A percentile compares a stretch with the other conserved stretches of the same genome.
Conservation (phyloP, 1,140 invertebrate genomes). For the Drosophila nikananu region DNA sequence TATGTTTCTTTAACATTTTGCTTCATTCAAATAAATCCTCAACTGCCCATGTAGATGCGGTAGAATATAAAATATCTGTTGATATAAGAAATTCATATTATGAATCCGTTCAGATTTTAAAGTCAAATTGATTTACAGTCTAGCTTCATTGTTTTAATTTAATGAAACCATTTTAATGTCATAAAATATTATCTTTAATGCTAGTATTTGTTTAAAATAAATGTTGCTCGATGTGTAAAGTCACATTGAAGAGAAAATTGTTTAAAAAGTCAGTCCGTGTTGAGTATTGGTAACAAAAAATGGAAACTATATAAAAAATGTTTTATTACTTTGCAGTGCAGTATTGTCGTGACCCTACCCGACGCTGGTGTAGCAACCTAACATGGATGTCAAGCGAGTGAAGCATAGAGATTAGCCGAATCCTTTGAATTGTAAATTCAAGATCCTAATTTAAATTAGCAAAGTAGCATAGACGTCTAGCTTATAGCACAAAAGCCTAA, state of each 20-base stretch:
- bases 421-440: conserved; percentile 78
- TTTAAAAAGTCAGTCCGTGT: background rate
- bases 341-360: conserved; percentile 30
- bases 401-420: conserved; percentile 70
- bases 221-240: background rate
- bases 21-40: conserved; percentile 45
- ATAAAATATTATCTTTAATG: background rate
- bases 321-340: conserved; percentile 46
- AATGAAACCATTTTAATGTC: background rate
- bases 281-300: too few species aligned
- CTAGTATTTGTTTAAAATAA: background rate
- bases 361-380: conserved; percentile 40
- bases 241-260: background rate
- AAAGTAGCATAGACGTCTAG: conserved; percentile 65
- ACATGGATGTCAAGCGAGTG: conserved; percentile 63
- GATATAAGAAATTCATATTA: background rate
- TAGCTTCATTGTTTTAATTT: background rate
- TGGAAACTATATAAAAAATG: background rate
- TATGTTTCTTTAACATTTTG: conserved; percentile 72
- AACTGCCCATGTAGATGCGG: background rate
- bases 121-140: background rate
- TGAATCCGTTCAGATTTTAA: background rate
- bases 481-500: conserved; percentile 18
- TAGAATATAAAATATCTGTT: background rate
- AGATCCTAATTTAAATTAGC: conserved; percentile 70